A percentile compares a stretch with the other conserved stretches of the same genome.
These are phyloP conservation scores for Dromococcyx pavoninus DNA, from an alignment of 2,797 vertebrate genomes.

Conservation along the genomic window DNA sequence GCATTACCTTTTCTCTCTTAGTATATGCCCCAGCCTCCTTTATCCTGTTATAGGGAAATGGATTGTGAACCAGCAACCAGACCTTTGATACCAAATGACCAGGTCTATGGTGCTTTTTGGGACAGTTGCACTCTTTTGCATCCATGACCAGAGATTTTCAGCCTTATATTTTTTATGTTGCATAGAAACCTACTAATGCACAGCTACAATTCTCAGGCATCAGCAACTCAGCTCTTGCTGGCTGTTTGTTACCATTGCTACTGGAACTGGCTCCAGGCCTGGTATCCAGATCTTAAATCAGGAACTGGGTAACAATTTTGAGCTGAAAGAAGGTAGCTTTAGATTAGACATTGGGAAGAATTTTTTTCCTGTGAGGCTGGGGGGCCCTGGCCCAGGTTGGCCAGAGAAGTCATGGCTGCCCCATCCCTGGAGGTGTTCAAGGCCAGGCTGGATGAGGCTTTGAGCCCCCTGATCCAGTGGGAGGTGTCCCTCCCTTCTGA, in stretches of 20 bases:
- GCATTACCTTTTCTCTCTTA: background rate
- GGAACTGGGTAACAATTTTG: background rate
- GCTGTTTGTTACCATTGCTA: background rate
- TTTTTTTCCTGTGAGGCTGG: too few relatives aligned
- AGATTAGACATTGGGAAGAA: too few relatives aligned
- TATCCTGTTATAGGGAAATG: background rate
- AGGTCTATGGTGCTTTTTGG: background rate
- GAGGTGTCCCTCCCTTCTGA: background rate
- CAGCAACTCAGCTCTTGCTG: background rate
- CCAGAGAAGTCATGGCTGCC: too few relatives aligned
- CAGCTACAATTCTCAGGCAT: conserved; percentile 41
- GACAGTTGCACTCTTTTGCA: background rate
- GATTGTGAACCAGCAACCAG: background rate
- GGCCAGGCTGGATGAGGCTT: too few relatives aligned
- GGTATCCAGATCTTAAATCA: background rate
- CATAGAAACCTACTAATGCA: conserved; percentile 27
- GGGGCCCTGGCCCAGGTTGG: too few relatives aligned
- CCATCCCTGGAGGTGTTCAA: too few relatives aligned
- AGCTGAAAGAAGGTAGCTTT: too few relatives aligned
- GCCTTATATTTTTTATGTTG: conserved; percentile 4
- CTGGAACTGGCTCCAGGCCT: background rate
- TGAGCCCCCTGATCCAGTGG: too few relatives aligned
- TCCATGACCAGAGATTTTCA: background rate
- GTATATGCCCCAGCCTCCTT: background rate
- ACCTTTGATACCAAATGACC: background rate